These are phyloP conservation scores for Pteromalus puparum DNA, from an alignment of 1,140 invertebrate species.

Conservation along the genomic window DNA sequence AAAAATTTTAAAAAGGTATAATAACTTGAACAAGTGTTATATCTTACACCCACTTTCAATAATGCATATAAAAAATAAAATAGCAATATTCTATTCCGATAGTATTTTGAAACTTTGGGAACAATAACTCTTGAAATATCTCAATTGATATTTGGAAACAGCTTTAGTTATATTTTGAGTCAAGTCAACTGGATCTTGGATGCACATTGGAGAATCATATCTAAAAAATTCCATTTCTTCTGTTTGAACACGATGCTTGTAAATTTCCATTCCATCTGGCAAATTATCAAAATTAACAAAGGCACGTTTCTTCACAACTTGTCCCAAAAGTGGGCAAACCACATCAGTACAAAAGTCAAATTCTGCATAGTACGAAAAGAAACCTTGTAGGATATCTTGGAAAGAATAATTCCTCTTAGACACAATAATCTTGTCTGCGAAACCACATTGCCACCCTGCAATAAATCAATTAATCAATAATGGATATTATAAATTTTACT, in stretches of 20 bases:
- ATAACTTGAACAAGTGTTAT: too few relatives aligned
- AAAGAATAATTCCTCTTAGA: conserved; percentile 50
- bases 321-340: conserved; percentile 73
- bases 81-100: background rate
- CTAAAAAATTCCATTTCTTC: conserved; percentile 58
- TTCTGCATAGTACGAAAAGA: conserved; percentile 73
- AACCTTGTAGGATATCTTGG: conserved; percentile 71
- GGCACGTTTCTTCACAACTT: conserved; percentile 59
- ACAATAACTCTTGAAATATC: conserved; percentile 57
- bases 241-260: conserved; percentile 7
- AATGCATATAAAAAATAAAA: too few relatives aligned
- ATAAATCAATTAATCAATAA: conserved; percentile 11
- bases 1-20: too few relatives aligned
- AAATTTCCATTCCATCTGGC: conserved; percentile 48
- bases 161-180: conserved; percentile 73
- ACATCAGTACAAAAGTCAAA: conserved; percentile 72
- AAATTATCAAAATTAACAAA: conserved; percentile 52
- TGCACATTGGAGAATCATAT: conserved; percentile 67
- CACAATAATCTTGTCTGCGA: background rate
- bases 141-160: conserved; percentile 60
- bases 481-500: conserved; percentile 22
- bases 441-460: conserved; percentile 27
- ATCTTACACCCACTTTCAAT: too few relatives aligned
- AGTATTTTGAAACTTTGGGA: conserved; percentile 56
- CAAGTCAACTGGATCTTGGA: conserved; percentile 77